A percentile compares a stretch with the other conserved stretches of the same genome.
Evolutionary conservation across 2,797 vertebrate genomes (phyloP).

Genomic region (Phaenicophaeus curvirostris): DNA sequence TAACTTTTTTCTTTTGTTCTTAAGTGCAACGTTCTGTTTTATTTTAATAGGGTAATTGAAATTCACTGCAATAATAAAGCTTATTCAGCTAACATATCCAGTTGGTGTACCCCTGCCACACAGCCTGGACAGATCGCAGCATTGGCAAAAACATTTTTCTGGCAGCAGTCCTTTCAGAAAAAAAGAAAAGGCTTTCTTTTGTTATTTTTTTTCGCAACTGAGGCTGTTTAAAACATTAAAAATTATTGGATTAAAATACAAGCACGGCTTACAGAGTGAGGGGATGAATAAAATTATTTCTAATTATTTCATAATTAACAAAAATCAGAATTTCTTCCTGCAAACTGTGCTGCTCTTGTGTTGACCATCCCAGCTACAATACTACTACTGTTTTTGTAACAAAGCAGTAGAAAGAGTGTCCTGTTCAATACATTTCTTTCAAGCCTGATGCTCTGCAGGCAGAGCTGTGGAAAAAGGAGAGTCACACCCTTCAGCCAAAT

Average conservation of each 20-base stretch:
- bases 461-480: not conserved
- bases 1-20: not conserved
- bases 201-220: not conserved
- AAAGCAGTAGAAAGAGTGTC: not conserved
- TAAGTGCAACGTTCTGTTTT: not conserved
- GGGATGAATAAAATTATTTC: not conserved
- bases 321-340: not conserved
- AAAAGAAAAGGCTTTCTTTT: not conserved
- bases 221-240: not conserved
- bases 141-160: conserved; percentile 9
- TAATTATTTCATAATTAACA: not conserved
- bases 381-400: not conserved
- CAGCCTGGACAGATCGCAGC: not conserved
- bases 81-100: not conserved
- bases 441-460: not conserved
- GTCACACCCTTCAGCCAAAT: not conserved
- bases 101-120: not conserved
- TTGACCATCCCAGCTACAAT: not conserved
- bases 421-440: not conserved
- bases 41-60: not conserved
- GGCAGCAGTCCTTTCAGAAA: not conserved
- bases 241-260: not conserved
- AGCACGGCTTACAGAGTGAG: not conserved
- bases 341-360: not conserved
- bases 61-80: conserved; percentile 7